Percentiles rank a stretch among this genome's conserved stretches.
Conservation (phyloP, 53 echinoderm and acorn worm genomes). For the Antedon mediterranea region DNA sequence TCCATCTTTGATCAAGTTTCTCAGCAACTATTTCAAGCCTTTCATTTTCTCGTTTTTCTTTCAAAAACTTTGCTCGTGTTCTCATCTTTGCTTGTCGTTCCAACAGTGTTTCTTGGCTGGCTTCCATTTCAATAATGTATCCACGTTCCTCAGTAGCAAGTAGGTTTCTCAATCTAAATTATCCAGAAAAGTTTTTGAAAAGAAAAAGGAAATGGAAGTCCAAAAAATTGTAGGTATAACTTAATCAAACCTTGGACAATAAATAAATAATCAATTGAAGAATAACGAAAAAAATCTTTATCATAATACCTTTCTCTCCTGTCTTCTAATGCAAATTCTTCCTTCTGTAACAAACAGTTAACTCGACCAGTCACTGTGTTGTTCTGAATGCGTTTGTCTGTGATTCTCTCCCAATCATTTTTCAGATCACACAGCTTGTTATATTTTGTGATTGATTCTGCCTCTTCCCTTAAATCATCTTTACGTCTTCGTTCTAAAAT, state of each 20-base stretch:
- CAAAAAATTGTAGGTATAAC: too few species aligned
- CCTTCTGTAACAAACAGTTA: conserved; percentile 49
- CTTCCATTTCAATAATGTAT: conserved; percentile 94
- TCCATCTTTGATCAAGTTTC: conserved; percentile 95
- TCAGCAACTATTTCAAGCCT: conserved; percentile 80
- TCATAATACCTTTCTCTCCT: conserved; percentile 62
- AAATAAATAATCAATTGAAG: not conserved
- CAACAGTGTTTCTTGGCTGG: conserved; percentile 75
- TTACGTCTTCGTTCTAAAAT: conserved; percentile 69
- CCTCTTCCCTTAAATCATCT: conserved; percentile 81
- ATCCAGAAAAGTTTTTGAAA: not conserved
- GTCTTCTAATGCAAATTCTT: conserved; percentile 89
- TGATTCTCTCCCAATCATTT: conserved; percentile 93
- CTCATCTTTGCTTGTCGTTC: conserved; percentile 97
- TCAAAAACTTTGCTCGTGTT: conserved; percentile 72
- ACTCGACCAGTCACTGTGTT: conserved; percentile 81
- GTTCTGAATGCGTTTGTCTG: conserved; percentile 73
- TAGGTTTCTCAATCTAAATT: conserved; percentile 53
- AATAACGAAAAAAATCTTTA: too few species aligned
- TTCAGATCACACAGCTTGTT: conserved; percentile 90
- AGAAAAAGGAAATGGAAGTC: too few species aligned
- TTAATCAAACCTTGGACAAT: too few species aligned
- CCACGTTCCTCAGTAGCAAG: conserved; percentile 56
- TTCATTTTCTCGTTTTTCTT: conserved; percentile 90
- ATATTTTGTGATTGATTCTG: conserved; percentile 76